Evolutionary conservation across 2,888 invertebrate genomes (phyloP), one percentile per base, ranked within the genome.

Genomic region (Xestia sexstrigata): DNA sequence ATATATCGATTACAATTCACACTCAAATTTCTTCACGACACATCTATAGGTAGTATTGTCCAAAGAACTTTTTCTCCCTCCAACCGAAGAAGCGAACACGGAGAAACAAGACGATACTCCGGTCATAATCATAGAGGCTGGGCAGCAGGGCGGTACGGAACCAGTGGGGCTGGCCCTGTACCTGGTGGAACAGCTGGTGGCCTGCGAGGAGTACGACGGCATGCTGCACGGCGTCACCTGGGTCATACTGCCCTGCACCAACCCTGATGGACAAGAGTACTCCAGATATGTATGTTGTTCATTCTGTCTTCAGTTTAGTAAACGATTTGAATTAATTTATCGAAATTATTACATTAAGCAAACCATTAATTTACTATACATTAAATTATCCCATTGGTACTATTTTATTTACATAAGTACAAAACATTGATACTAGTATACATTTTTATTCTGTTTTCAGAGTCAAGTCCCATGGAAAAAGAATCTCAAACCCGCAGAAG

Each of bases 221-320:
- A 92, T 96, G 94, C 87, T 95, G 7, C 77, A 86, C 2, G 92
- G 92, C 0, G 92, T 88, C 0, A 91, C 88, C 23, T 96, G 96
- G 96, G 92, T 96, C 17, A 91, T 96, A 17, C 74, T 96, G 65
- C 96, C 96, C 0, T 92, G 90, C 30, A 91, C 92, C 4, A 96
- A 96, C 82, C 96, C 96, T 9, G 96, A 96, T 79, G 96, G 96
- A 5, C 87, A 92, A 84, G 96, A 96, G 79, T 94, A 91, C 76
- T 81, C 88, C 3, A 91, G 93, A 92, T 91, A 87, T 86, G 96
- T 96, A 89, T 93, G 93, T 52, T 42, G 30, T 2, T 66, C 8
- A 42, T 80, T 45, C 1, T 23, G n/a, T 39, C 26, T 78, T 52
- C 15, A n/a, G 13, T 23, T 47, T 11, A 42, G 52, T 72, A 15